Conservation (phyloP, 2,888 invertebrate genomes). For the Mesorhabditis belari region DNA sequence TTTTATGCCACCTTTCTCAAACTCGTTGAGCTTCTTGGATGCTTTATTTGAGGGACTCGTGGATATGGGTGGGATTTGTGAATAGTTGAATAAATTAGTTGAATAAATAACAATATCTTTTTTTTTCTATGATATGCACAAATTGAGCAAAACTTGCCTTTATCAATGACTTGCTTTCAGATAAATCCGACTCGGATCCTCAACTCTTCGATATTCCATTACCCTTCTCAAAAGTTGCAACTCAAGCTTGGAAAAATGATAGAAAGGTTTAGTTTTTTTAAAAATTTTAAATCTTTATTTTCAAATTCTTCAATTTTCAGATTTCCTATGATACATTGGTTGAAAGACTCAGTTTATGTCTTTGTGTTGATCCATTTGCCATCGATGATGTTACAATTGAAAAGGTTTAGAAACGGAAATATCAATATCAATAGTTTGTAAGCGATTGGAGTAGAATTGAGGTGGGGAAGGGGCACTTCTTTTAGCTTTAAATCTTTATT, state of each 20-base stretch:
- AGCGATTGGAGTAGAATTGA: not conserved
- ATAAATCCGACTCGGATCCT: not conserved
- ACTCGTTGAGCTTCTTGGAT: not conserved
- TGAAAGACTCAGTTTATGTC: not conserved
- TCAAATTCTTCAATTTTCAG: not conserved
- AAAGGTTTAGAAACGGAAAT: too few relatives aligned
- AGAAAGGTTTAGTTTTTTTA: too few relatives aligned
- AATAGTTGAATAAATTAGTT: too few relatives aligned
- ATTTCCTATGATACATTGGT: not conserved
- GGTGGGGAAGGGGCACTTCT: too few relatives aligned
- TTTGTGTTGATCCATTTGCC: not conserved
- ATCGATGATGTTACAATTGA: not conserved
- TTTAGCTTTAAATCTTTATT: too few relatives aligned
- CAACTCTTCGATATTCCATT: not conserved
- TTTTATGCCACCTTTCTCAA: not conserved
- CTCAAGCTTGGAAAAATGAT: not conserved
- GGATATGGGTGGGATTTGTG: not conserved
- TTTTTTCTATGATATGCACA: too few relatives aligned
- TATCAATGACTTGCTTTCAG: too few relatives aligned
- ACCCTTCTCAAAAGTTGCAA: not conserved
- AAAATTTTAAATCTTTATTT: too few relatives aligned
- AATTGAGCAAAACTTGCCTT: too few relatives aligned
- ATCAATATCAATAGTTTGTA: too few relatives aligned
- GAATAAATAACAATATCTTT: too few relatives aligned
- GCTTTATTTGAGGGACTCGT: not conserved